Percentiles rank a stretch among this genome's conserved stretches.
phyloP scores from a whole-genome alignment of 2,797 vertebrate genomes.

The Alcedo atthis region DNA sequence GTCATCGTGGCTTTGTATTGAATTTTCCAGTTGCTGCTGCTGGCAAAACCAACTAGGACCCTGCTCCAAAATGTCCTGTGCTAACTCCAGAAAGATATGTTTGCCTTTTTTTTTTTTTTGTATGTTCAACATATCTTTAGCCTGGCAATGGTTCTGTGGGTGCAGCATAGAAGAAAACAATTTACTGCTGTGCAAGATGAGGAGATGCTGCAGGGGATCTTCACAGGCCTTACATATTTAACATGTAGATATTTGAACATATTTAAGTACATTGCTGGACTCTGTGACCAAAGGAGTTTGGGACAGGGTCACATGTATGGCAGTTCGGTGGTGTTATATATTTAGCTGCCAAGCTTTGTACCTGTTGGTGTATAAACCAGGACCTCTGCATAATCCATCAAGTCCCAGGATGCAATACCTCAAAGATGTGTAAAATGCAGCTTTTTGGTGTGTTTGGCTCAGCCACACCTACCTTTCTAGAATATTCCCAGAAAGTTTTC shows the following conservation, averaged over 20 bases:
- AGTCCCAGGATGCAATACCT: not conserved
- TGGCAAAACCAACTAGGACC: not conserved
- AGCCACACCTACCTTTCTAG: not conserved
- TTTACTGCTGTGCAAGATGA: not conserved
- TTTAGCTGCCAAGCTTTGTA: not conserved
- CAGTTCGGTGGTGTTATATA: not conserved
- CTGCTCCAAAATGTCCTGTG: not conserved
- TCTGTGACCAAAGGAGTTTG: not conserved
- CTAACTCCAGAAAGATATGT: not conserved
- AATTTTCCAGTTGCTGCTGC: not conserved
- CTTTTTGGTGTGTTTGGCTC: not conserved
- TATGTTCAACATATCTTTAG: not conserved
- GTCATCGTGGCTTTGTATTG: not conserved
- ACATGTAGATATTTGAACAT: not conserved
- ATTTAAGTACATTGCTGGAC: not conserved
- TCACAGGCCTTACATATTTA: fast-evolving
- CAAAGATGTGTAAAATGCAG: not conserved
- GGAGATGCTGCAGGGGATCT: not conserved
- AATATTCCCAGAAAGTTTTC: not conserved
- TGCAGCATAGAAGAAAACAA: not conserved
- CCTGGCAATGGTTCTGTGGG: not conserved
- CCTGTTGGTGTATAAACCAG: not conserved
- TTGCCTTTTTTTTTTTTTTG: not conserved
- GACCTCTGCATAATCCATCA: not conserved
- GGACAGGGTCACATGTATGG: not conserved